These are phyloP conservation scores for Leuciscus idus DNA, from an alignment of 2,113 vertebrate genomes.

Conservation along the genomic window DNA sequence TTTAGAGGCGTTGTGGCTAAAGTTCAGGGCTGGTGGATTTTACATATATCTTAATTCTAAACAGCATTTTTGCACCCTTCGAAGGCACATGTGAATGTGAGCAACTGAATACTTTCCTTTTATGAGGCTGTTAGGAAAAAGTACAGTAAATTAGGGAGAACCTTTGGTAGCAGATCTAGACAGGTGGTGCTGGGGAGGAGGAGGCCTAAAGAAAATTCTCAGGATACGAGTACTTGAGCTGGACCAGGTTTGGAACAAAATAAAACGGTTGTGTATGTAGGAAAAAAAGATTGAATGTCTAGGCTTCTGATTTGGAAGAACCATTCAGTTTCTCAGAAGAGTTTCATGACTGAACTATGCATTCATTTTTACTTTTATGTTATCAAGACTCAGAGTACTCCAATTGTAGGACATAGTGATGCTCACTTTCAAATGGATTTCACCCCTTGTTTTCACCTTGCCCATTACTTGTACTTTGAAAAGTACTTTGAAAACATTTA, in stretches of 20 bases:
- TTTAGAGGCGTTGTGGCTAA: background rate
- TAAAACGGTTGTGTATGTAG: background rate
- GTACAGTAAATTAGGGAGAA: background rate
- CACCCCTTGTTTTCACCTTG: background rate
- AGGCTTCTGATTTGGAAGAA: background rate
- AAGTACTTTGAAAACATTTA: background rate
- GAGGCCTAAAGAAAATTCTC: background rate
- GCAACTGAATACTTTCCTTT: background rate
- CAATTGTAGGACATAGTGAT: background rate
- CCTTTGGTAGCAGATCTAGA: background rate
- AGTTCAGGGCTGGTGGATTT: too few species aligned
- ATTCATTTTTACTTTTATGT: background rate
- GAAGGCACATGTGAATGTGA: background rate
- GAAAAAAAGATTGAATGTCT: background rate
- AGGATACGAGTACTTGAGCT: background rate
- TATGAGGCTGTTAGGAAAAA: background rate
- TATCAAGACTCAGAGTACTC: background rate
- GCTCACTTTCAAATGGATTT: background rate
- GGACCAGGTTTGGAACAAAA: background rate
- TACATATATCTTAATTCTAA: too few species aligned
- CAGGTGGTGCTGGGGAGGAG: background rate
- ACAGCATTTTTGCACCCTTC: background rate
- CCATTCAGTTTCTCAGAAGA: background rate
- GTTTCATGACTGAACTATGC: background rate
- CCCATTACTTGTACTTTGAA: too few species aligned